Percentiles rank a stretch among this genome's conserved stretches.
These are phyloP conservation scores for Dendrocopos noguchii DNA, from an alignment of 2,113 vertebrate species.

Conservation along the genomic window DNA sequence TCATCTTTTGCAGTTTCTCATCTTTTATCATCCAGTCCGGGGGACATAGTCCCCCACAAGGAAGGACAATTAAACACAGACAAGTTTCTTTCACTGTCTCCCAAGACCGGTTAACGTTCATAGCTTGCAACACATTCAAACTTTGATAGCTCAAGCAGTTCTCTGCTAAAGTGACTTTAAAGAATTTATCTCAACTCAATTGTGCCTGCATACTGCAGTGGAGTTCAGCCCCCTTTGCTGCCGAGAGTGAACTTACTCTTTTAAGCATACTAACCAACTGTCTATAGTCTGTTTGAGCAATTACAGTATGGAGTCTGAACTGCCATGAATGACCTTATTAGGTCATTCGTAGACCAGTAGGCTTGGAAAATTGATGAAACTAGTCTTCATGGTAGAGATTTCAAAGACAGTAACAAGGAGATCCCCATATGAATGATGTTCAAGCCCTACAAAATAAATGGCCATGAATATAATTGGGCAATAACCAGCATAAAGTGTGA, in stretches of 20 bases:
- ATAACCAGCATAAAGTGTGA: neutral
- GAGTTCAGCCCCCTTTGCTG: neutral
- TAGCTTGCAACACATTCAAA: accelerated
- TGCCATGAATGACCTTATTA: conserved; percentile 39
- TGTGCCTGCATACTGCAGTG: neutral
- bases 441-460: conserved; percentile 34
- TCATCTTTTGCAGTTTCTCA: too few relatives aligned
- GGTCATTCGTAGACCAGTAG: conserved; percentile 43
- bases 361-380: conserved; percentile 62
- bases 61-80: conserved; percentile 4
- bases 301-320: neutral
- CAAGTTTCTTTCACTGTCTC: neutral
- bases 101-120: neutral
- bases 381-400: conserved; percentile 25
- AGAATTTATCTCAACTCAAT: neutral
- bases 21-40: too few relatives aligned
- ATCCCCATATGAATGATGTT: conserved; percentile 42
- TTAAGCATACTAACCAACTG: neutral
- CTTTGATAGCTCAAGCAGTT: neutral
- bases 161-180: neutral
- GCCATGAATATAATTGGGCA: conserved; percentile 28
- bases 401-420: conserved; percentile 61
- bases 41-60: too few relatives aligned
- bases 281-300: neutral
- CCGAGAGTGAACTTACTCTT: neutral